Conservation (phyloP, 2,113 vertebrate genomes). For the Dissostichus mawsoni region DNA sequence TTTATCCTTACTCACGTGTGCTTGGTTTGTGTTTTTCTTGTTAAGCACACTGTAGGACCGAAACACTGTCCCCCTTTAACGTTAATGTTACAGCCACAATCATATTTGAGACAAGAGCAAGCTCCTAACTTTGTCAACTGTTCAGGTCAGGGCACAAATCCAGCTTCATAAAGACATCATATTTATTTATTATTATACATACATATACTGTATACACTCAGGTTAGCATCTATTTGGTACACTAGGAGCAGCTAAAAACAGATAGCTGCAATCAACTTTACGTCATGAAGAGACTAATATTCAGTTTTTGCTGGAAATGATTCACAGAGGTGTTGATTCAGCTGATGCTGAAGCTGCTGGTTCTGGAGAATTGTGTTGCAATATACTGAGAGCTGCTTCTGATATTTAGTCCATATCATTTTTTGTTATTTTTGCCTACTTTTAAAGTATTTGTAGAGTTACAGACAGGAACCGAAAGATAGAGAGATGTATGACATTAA, state of each 20-base stretch:
- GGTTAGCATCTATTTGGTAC: no score
- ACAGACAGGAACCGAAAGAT: background rate
- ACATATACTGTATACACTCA: no score
- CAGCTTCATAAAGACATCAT: background rate
- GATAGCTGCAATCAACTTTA: no score
- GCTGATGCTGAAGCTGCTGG: background rate
- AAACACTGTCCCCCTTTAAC: background rate
- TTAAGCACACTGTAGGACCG: no score
- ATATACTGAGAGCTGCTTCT: background rate
- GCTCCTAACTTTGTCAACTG: background rate
- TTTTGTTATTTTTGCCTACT: background rate
- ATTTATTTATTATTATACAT: background rate
- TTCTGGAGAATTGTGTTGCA: background rate
- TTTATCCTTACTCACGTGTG: background rate
- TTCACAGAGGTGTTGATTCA: no score
- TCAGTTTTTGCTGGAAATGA: no score
- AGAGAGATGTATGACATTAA: background rate
- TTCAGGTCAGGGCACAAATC: background rate
- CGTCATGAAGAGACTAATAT: no score
- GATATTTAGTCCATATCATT: background rate
- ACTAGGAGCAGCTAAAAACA: no score
- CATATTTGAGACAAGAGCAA: background rate
- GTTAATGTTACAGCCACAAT: background rate
- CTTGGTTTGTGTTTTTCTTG: conserved; percentile 5
- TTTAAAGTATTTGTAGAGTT: background rate